phyloP scores from a whole-genome alignment of 2,888 invertebrate genomes.

The Syrista parreyssii region DNA sequence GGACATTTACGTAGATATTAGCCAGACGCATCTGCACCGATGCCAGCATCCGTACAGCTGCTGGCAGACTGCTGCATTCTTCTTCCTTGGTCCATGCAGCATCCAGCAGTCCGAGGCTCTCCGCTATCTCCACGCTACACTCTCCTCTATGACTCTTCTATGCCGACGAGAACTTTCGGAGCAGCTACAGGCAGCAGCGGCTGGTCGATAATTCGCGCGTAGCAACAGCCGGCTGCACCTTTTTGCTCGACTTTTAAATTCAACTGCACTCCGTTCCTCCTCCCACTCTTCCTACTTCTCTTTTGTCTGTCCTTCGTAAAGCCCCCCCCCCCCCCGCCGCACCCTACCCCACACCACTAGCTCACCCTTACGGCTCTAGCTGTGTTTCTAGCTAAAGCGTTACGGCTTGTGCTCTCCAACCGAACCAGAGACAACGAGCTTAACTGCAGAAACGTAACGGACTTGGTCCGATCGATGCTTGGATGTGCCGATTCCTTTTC shows the following conservation, averaged over 20 bases:
- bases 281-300: conserved; percentile 9
- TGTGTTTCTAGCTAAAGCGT: too few species aligned
- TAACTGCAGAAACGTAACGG: too few species aligned
- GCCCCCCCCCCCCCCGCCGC: conserved; percentile 3
- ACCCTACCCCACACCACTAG: background rate
- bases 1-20: too few species aligned
- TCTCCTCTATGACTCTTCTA: background rate
- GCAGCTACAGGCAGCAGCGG: conserved; percentile 26
- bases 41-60: too few species aligned
- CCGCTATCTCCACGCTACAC: background rate
- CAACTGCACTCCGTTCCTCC: conserved; percentile 22
- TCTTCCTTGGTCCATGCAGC: too few species aligned
- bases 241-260: conserved; percentile 52
- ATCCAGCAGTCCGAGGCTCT: too few species aligned
- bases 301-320: background rate
- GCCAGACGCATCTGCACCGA: too few species aligned
- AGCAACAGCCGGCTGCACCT: conserved; percentile 52
- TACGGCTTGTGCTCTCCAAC: too few species aligned
- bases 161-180: conserved; percentile 8
- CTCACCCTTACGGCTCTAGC: background rate
- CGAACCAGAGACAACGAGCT: too few species aligned
- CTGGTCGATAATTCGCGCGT: conserved; percentile 57
- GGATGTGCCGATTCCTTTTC: too few species aligned
- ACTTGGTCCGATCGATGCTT: too few species aligned
- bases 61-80: too few species aligned